Conservation (phyloP, 2,888 invertebrate species). For the Thysanoteuthis rhombus region DNA sequence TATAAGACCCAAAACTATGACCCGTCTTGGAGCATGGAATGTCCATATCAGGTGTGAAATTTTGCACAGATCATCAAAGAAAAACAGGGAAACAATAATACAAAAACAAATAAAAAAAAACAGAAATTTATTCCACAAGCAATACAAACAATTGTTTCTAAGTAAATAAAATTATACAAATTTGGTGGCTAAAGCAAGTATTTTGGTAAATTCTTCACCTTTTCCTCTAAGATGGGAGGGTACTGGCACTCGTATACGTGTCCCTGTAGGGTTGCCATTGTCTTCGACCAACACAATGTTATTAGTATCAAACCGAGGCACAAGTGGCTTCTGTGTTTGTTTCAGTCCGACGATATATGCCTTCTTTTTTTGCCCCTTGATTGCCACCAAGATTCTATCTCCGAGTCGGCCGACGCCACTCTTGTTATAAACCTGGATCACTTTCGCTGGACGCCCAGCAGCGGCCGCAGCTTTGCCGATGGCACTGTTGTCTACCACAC, state of each 20-base stretch:
- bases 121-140: background rate
- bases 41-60: no score
- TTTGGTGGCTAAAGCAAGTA: constrained; percentile 87
- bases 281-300: constrained; percentile 96
- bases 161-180: constrained; percentile 75
- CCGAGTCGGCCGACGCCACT: constrained; percentile 74
- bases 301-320: constrained; percentile 93
- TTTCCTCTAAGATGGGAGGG: constrained; percentile 87
- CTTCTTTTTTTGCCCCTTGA: constrained; percentile 94
- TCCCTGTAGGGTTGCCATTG: constrained; percentile 92
- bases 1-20: no score
- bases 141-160: background rate
- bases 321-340: constrained; percentile 81
- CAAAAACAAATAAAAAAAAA: background rate
- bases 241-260: constrained; percentile 92
- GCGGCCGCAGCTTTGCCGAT: constrained; percentile 94
- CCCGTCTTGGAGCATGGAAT: no score
- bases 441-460: constrained; percentile 90
- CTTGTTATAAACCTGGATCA: constrained; percentile 82
- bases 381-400: constrained; percentile 90
- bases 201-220: constrained; percentile 83
- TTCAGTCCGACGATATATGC: constrained; percentile 90
- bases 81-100: background rate
- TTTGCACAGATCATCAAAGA: no score
- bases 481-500: constrained; percentile 96